Evolutionary conservation across 2,797 vertebrate species (phyloP), one percentile per base, ranked within the genome.

Genomic region (Gephyroberyx darwinii): DNA sequence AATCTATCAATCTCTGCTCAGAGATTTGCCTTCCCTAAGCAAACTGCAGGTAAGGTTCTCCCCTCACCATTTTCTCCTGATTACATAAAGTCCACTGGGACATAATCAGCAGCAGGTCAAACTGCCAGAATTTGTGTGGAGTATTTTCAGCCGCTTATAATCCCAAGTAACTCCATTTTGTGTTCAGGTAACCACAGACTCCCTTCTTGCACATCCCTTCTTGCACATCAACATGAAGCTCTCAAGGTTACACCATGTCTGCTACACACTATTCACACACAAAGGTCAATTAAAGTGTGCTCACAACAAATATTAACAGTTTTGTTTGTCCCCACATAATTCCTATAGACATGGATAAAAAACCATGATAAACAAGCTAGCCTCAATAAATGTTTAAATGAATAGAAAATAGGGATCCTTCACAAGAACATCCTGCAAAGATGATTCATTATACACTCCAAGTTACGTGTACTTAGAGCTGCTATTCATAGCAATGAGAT

Each of bases 81-180:
- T 86, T 86, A 79, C 80, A 77, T 80, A 64, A 65, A 62, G 60
- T 71, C 55, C 47, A 63, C 53, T 62, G 71, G 66, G 63, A 64
- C 43, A 2, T 70, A 72, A 75, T 63, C 62, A 64, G 35, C 55
- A 73, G 58, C 43, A n/a, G 33, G 48, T 63, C 56, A 74, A 63
- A 47, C 57, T 60, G 48, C 19, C 16, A 26, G 10, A 2, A 26
- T 26, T 19, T 58, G 22, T 62, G 17, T 45, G 31, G 13, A 26
- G 12, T 33, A 51, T 10, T 51, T 63, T 48, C 19, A 65, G 65
- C 31, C 30, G 8, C 4, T 51, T 51, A 6, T 51, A 43, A 16
- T 43, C 16, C 41, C 41, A 4, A 43, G 41, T 43, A 43, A 43
- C 41, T 43, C 3, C 12, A 43, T 16, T 64, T 53, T 37, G 48